These are phyloP conservation scores for Syngnathoides biaculeatus DNA, from an alignment of 2,113 vertebrate species.

Conservation along the genomic window DNA sequence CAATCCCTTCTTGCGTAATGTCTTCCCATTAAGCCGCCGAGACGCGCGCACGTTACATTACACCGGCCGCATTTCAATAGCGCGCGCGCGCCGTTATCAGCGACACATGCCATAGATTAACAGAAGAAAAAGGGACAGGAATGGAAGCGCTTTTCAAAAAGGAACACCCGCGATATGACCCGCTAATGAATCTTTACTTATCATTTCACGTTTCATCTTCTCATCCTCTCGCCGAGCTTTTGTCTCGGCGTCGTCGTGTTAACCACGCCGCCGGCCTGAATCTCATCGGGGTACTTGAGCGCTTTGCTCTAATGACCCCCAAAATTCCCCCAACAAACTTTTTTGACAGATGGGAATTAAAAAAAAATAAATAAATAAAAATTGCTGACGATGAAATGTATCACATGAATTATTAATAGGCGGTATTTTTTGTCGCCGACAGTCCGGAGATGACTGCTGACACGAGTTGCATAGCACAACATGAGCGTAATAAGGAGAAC, in stretches of 20 bases:
- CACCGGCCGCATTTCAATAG: slow-evolving; percentile 25
- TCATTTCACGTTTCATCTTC: slow-evolving; percentile 49
- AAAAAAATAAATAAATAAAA: not conserved
- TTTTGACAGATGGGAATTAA: slow-evolving; percentile 30
- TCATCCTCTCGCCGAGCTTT: not conserved
- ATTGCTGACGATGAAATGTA: slow-evolving; percentile 59
- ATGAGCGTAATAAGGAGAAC: not conserved
- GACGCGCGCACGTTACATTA: slow-evolving; percentile 27
- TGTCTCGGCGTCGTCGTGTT: slow-evolving; percentile 46
- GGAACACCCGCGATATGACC: slow-evolving; percentile 37
- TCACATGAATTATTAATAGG: slow-evolving; percentile 74
- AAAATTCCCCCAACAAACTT: slow-evolving; percentile 27
- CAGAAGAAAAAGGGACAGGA: slow-evolving; percentile 12
- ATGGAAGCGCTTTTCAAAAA: slow-evolving; percentile 28
- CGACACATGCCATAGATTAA: not conserved
- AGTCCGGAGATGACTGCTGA: slow-evolving; percentile 59
- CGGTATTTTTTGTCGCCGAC: slow-evolving; percentile 60
- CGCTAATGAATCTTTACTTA: slow-evolving; percentile 68
- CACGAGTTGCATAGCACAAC: slow-evolving; percentile 65
- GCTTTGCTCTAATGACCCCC: slow-evolving; percentile 42
- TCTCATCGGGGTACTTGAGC: slow-evolving; percentile 52
- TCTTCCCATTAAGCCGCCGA: slow-evolving; percentile 40
- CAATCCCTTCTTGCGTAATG: slow-evolving; percentile 18
- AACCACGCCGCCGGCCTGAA: slow-evolving; percentile 51
- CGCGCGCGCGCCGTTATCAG: not conserved